These are phyloP conservation scores for Trinorchestia longiramus DNA, from an alignment of 1,140 invertebrate species.

Conservation along the genomic window DNA sequence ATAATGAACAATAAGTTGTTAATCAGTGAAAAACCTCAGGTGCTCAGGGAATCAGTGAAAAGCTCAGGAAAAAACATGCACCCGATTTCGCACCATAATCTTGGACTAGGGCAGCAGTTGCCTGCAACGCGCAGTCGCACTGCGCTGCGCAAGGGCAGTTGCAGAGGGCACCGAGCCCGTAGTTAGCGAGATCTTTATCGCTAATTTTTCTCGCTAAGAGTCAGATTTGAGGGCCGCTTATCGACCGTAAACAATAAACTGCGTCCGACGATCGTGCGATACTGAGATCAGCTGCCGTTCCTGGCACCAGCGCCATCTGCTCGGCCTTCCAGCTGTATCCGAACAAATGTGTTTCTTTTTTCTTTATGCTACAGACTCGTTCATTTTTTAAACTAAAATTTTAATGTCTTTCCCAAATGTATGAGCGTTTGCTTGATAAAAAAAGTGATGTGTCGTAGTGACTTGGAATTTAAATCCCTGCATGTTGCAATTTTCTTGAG, in stretches of 20 bases:
- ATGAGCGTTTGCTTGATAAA: background rate
- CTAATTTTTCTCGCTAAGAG: background rate
- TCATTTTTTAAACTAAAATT: background rate
- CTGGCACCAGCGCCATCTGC: background rate
- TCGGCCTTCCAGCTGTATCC: background rate
- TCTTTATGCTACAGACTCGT: background rate
- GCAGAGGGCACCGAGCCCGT: background rate
- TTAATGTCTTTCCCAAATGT: background rate
- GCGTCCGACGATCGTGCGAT: conserved; percentile 24
- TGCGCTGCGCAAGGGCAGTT: background rate
- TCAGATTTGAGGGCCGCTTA: background rate
- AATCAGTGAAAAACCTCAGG: too few species aligned
- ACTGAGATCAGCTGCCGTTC: background rate
- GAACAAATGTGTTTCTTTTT: background rate
- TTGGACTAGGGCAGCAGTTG: background rate
- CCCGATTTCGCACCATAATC: too few species aligned
- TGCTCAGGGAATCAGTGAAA: too few species aligned
- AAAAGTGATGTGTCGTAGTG: background rate
- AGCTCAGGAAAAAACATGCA: too few species aligned
- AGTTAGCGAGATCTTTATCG: background rate
- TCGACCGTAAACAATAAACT: background rate
- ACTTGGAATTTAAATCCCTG: background rate
- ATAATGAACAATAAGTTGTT: too few species aligned
- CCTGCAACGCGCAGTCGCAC: too few species aligned
- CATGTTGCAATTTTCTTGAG: background rate